phyloP scores from a whole-genome alignment of 2,113 vertebrate genomes.

The Grantiella picta region DNA sequence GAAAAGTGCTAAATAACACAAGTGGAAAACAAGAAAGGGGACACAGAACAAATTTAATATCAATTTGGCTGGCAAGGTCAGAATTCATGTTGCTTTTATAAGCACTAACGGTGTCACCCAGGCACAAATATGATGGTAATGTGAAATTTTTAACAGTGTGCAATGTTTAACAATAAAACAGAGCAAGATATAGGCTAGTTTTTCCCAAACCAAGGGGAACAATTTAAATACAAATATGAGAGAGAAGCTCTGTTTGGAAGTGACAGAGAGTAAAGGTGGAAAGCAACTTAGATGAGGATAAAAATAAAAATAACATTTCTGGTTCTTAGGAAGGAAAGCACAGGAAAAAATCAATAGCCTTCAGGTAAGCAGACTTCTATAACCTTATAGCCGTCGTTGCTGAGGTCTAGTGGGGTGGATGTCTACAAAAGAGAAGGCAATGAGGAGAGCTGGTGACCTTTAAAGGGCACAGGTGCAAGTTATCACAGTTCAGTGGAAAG shows the following conservation, averaged over 20 bases:
- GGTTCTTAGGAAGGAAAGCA: not conserved
- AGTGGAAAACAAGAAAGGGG: not conserved
- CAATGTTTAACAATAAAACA: not conserved
- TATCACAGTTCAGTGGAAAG: not conserved
- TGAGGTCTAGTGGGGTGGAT: not conserved
- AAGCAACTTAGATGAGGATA: not conserved
- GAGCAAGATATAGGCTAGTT: not conserved
- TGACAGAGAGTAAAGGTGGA: not conserved
- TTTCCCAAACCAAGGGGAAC: not conserved
- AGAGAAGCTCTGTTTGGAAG: not conserved
- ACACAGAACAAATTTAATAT: not conserved
- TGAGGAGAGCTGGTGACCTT: not conserved
- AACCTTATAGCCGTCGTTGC: not conserved
- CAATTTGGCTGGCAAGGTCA: not conserved
- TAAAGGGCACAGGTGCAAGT: not conserved
- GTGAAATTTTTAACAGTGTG: not conserved
- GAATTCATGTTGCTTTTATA: not conserved
- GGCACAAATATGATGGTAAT: not conserved
- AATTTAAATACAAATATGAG: not conserved
- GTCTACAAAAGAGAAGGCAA: not conserved
- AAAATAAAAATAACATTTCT: not conserved
- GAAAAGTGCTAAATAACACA: not conserved
- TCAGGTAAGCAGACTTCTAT: not conserved
- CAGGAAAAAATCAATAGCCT: not conserved
- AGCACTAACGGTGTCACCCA: not conserved